Conservation (phyloP, 2,113 vertebrate genomes). For the Stictonetta naevosa region DNA sequence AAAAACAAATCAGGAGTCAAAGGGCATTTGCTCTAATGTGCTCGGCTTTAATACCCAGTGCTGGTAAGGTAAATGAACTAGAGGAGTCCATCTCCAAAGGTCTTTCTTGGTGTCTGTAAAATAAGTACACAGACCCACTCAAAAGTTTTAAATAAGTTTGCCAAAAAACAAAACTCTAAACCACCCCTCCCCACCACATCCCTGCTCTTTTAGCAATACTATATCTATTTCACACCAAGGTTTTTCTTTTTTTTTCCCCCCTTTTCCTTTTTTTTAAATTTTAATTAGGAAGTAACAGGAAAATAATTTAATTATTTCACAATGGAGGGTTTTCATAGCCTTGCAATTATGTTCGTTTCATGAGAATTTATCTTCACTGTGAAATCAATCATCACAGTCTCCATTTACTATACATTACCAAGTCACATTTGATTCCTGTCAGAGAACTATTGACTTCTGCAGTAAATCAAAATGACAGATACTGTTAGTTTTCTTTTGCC, state of each 20-base stretch:
- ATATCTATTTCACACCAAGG: constrained; percentile 21
- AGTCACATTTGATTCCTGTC: constrained; percentile 73
- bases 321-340: constrained; percentile 59
- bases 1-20: background rate
- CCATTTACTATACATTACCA: constrained; percentile 61
- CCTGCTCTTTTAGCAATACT: background rate
- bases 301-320: constrained; percentile 70
- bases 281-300: constrained; percentile 63
- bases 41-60: background rate
- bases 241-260: background rate
- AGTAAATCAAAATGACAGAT: constrained; percentile 69
- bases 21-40: background rate
- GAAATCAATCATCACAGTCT: constrained; percentile 75
- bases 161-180: background rate
- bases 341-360: constrained; percentile 61
- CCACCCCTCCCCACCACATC: background rate
- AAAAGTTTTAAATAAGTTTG: constrained; percentile 29
- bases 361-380: constrained; percentile 76
- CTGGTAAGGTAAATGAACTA: background rate
- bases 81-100: background rate
- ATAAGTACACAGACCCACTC: background rate
- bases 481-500: constrained; percentile 10
- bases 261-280: background rate
- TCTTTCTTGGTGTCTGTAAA: background rate
- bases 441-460: constrained; percentile 47